Evolutionary conservation across 2,888 invertebrate genomes (phyloP), one percentile per base, ranked within the genome.

Genomic region (Aricia artaxerxes): DNA sequence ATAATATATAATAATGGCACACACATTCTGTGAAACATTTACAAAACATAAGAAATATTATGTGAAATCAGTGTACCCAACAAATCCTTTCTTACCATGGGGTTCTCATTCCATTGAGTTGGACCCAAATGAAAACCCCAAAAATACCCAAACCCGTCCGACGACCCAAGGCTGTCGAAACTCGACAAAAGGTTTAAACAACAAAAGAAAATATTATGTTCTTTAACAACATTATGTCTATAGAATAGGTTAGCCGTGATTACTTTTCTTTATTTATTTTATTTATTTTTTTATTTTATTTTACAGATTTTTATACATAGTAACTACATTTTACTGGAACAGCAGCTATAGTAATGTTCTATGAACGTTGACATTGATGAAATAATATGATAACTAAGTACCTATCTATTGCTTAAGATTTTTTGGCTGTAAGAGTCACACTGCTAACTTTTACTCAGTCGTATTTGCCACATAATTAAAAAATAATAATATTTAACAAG

Each of bases 161-260:
- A n/a, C n/a, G n/a, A n/a, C n/a, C n/a, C n/a, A n/a, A n/a, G 69
- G 35, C 35, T 69, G 69, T 69, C 35, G 69, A 69, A 69, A 69
- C 16, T 69, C 35, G 13, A 69, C 69, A 69, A 69, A 69, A 13
- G 69, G 35, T 4, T 69, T n/a, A 6, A 35, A 69, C 69, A 69
- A 69, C 35, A 69, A 69, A 69, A 69, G 69, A 69, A 31, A 24
- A 57, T 53, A 57, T 16, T 9, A 35, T 38, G 38, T 69, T 69
- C 69, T 35, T 5, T 69, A 69, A 69, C 16, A 38, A 69, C 13
- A 69, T 69, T 16, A 16, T 13, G 35, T 69, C 31, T 38, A 35
- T 35, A 13, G 7, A 24, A 61, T 24, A 61, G 49, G 49, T 13
- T 6, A 61, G 64, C 31, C 24, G 11, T 31, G 64, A 64, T 4